phyloP scores from a whole-genome alignment of 2,888 invertebrate species.

The Drosophila borealis region DNA sequence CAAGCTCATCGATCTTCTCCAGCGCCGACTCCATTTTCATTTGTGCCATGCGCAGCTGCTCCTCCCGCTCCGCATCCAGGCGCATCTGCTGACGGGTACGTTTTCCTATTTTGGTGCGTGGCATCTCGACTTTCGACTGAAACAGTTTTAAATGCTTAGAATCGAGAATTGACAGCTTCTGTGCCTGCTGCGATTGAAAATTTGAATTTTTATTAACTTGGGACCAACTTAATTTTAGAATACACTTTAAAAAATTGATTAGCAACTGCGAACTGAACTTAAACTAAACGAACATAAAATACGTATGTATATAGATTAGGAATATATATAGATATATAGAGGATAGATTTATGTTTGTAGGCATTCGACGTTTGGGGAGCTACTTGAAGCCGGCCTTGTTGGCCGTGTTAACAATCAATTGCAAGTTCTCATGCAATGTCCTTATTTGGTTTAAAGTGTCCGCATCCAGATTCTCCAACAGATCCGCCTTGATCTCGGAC shows the following conservation, averaged over 20 bases:
- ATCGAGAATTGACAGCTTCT: neutral
- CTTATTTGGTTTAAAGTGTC: conserved; percentile 82
- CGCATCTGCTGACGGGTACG: conserved; percentile 71
- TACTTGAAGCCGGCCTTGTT: conserved; percentile 69
- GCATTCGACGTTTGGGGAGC: neutral
- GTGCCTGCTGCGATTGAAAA: conserved; percentile 33
- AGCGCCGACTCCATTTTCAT: conserved; percentile 69
- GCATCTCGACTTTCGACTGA: conserved; percentile 62
- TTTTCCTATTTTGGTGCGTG: conserved; percentile 80
- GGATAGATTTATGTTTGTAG: conserved; percentile 1
- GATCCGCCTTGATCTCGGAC: conserved; percentile 72
- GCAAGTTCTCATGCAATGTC: conserved; percentile 82
- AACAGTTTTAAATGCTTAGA: neutral
- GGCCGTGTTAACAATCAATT: conserved; percentile 82
- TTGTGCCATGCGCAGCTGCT: conserved; percentile 74
- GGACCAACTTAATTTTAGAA: conserved; percentile 27
- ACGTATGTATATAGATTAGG: conserved; percentile 24
- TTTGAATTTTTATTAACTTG: conserved; percentile 39
- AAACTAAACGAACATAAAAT: conserved; percentile 34
- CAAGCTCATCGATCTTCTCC: conserved; percentile 64
- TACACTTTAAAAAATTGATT: conserved; percentile 30
- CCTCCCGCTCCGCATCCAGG: conserved; percentile 70
- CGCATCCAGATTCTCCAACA: conserved; percentile 80
- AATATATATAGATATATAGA: conserved; percentile 16
- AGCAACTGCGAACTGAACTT: conserved; percentile 23